These are phyloP conservation scores for Macrophya alboannulata DNA, from an alignment of 2,888 invertebrate species.

Conservation along the genomic window DNA sequence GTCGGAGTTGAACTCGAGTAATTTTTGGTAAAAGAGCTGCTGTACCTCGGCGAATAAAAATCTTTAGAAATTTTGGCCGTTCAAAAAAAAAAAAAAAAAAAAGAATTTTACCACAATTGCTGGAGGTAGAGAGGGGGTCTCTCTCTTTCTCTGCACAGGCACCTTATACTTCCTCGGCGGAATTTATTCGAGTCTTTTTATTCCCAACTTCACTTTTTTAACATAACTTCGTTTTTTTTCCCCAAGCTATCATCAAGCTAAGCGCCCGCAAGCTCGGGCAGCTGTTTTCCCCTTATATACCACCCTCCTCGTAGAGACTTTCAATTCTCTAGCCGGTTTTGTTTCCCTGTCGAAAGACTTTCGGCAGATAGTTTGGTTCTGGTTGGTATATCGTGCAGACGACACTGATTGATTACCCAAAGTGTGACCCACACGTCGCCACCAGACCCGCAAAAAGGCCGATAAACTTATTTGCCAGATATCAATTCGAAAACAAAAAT, in stretches of 20 bases:
- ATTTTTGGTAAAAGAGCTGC: not conserved
- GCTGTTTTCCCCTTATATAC: not conserved
- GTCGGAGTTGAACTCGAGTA: not conserved
- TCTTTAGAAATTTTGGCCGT: not conserved
- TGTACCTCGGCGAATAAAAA: not conserved
- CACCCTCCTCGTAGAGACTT: not conserved
- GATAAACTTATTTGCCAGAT: not conserved
- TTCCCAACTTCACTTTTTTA: slow-evolving; percentile 32
- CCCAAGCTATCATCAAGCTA: slow-evolving; percentile 41
- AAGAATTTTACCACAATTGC: slow-evolving; percentile 3
- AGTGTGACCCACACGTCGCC: not conserved
- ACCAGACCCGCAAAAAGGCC: too few relatives aligned
- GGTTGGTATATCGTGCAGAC: not conserved
- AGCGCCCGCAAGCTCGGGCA: slow-evolving; percentile 31
- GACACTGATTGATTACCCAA: slow-evolving; percentile 49
- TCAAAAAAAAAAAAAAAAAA: not conserved
- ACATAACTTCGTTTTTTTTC: slow-evolving; percentile 38
- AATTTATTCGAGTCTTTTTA: slow-evolving; percentile 41
- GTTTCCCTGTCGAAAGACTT: slow-evolving; percentile 31
- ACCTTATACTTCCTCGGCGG: not conserved
- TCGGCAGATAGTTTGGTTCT: slow-evolving; percentile 40
- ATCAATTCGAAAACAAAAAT: not conserved
- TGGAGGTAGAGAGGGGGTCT: not conserved
- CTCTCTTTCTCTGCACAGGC: not conserved
- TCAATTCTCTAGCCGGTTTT: slow-evolving; percentile 44